phyloP scores from a whole-genome alignment of 2,888 invertebrate species.

The Mimachlamys varia region DNA sequence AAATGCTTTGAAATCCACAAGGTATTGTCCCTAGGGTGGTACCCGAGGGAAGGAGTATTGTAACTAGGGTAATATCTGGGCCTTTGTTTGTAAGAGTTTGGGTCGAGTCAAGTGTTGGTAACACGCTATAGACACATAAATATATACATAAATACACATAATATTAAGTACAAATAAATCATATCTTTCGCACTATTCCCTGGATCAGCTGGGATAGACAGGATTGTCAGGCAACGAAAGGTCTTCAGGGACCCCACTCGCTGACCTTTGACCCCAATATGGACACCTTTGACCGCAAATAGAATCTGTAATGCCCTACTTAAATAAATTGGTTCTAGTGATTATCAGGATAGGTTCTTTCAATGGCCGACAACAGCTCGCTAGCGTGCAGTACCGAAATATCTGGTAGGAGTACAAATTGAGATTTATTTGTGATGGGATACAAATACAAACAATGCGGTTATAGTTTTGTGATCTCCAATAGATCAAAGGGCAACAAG shows the following conservation, averaged over 20 bases:
- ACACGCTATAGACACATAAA: constrained; percentile 34
- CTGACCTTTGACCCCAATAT: background rate
- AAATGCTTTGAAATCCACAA: background rate
- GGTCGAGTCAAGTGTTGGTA: background rate
- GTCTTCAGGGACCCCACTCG: background rate
- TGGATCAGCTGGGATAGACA: background rate
- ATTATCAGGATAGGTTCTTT: background rate
- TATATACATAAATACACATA: background rate
- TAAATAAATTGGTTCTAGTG: background rate
- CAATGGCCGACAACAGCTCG: background rate
- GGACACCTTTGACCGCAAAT: background rate
- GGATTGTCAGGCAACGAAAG: constrained; percentile 7
- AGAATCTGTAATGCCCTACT: background rate
- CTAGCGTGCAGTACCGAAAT: background rate
- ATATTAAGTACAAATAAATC: background rate
- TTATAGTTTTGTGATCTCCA: background rate
- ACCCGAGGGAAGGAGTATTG: background rate
- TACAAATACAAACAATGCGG: background rate
- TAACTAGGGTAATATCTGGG: background rate
- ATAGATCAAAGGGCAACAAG: background rate
- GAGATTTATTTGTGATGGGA: background rate
- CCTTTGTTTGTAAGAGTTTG: background rate
- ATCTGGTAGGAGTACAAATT: background rate
- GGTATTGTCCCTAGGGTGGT: background rate
- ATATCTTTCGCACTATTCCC: background rate